Evolutionary conservation across 1,140 invertebrate species (phyloP), one percentile per base, ranked within the genome.

Genomic region (Drosophila watanabei): DNA sequence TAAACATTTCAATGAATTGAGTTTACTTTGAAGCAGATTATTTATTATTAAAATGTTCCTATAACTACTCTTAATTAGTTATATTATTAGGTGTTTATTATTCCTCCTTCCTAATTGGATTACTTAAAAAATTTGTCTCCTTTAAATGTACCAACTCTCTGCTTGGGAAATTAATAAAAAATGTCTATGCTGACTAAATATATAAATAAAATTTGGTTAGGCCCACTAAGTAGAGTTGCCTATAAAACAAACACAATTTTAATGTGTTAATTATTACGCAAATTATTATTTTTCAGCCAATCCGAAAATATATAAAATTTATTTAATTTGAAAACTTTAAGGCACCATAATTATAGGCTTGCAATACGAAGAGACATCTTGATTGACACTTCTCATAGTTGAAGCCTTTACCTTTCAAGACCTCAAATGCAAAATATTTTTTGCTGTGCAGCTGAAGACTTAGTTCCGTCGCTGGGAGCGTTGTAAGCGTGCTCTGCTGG

Each of bases 401-500:
- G 0, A 48, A 20, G 39, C 18, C 7, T 32, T 33, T 48, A 20
- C 7, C 18, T 30, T 30, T 30, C 18, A 18, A 37, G 14, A 16
- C 14, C 18, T 16, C 16, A 30, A 59, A 28, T 45, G 43, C 13
- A 13, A 11, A n/a, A 10, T 1, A 30, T 28, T 71, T 32, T 69
- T 28, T 69, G 5, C 33, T 16, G 73, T 57, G 73, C 28, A 65
- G 20, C 33, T 46, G 39, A 37, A 20, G 63, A 59, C 41, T 60
- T 56, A 81, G 81, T 85, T 85, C 82, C 75, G 79, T 54, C 41
- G 82, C 69, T 79, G 62, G 82, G 35, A 79, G 75, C 79, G 77
- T 62, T 89, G 85, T 89, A 90, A 89, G 75, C 70, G 86, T 80
- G 65, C 73, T 72, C 37, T 65, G 63, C 81, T 73, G 63, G 35